These are phyloP conservation scores for Trididemnum nubilum DNA, from an alignment of 23 tunicate species.

Conservation along the genomic window DNA sequence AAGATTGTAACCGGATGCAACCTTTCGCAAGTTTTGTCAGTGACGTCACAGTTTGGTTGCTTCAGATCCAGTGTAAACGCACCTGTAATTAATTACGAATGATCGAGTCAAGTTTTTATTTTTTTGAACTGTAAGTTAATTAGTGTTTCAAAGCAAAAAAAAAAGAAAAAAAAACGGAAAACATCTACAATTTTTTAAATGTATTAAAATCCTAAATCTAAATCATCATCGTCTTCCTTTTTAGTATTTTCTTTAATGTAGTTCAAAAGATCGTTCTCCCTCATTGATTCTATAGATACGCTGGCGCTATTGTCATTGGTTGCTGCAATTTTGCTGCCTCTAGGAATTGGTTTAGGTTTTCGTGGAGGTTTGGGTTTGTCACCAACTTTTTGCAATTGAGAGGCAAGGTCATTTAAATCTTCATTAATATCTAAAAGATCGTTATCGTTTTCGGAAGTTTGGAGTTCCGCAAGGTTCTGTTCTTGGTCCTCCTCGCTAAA, in stretches of 20 bases:
- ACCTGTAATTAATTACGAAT: too few species aligned
- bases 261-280: conserved; percentile 4
- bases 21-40: too few species aligned
- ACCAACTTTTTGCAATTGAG: background rate
- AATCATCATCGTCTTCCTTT: conserved; percentile 15
- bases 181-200: too few species aligned
- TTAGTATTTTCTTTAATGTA: conserved; percentile 37
- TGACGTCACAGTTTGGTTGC: too few species aligned
- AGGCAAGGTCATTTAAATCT: background rate
- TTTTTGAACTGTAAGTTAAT: too few species aligned
- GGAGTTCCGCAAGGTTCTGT: background rate
- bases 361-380: background rate
- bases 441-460: background rate
- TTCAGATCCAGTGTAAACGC: too few species aligned
- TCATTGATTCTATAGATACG: conserved; percentile 13
- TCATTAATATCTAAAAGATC: background rate
- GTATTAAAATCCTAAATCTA: conserved; percentile 42
- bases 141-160: too few species aligned
- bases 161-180: too few species aligned
- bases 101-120: too few species aligned
- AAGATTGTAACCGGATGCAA: too few species aligned
- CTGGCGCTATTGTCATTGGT: background rate
- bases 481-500: conserved; percentile 12
- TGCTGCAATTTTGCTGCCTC: background rate
- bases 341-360: background rate